Evolutionary conservation across 1,140 invertebrate genomes (phyloP), one percentile per base, ranked within the genome.

Genomic region (Drosophila nannoptera): DNA sequence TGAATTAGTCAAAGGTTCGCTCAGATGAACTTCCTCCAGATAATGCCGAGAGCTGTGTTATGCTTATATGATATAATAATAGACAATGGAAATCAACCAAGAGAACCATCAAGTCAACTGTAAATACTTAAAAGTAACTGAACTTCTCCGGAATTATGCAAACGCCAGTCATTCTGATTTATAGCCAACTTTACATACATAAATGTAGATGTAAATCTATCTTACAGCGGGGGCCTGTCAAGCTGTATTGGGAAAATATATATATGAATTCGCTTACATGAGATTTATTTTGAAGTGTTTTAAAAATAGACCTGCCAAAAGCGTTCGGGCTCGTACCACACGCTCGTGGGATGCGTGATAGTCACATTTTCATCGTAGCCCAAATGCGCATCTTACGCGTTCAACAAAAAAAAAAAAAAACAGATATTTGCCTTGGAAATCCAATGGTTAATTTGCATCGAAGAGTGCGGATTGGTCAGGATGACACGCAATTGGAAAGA

Each of bases 1-100:
- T 78, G 36, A 75, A 81, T 73, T 56, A 67, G 45, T 50, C 45
- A 60, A 63, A 77, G 22, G 22, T 64, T 50, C 12, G 36, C 43
- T 48, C 9, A 16, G 29, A 55, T 33, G 36, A 31, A 62, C 33
- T 53, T 38, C 14, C 49, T 43, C 7, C 16, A 36, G 16, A 22
- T 22, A 22, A 22, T 22, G 22, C 22, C 22, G 22, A 22, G n/a
- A n/a, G 22, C 22, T 22, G 22, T 22, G 22, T 22, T 22, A 22
- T 22, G 3, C 3, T 22, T 22, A 22, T 22, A 22, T 22, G 22
- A 22, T 22, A 22, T 1, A 22, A 22, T 22, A 22, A 22, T 42
- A 42, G n/a, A 12, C 0, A 12, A 42, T 42, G n/a, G 7, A 7
- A 22, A 22, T 22, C 22, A 22, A 22, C 22, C 22, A 22, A n/a